These are phyloP conservation scores for Oreochromis grahami DNA, from an alignment of 2,797 vertebrate genomes.

Conservation along the genomic window DNA sequence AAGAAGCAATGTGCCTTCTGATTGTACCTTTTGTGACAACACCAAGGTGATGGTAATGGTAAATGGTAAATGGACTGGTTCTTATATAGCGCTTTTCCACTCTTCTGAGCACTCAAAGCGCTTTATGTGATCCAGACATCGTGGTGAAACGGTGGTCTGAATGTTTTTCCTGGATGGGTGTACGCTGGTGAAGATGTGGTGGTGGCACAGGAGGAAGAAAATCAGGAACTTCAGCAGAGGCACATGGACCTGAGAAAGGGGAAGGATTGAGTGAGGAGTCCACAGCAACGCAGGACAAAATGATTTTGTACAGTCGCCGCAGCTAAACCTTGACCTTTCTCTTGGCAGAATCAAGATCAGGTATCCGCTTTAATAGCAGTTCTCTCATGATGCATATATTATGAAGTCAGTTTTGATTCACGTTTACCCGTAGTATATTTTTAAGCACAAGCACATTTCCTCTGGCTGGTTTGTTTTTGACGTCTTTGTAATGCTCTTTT, in stretches of 20 bases:
- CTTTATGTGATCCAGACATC: not conserved
- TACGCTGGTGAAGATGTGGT: not conserved
- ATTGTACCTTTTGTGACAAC: not conserved
- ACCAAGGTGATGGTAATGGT: too few relatives aligned
- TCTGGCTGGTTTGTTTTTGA: not conserved
- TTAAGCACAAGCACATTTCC: not conserved
- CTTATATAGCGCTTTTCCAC: too few relatives aligned
- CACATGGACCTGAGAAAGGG: not conserved
- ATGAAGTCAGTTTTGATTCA: not conserved
- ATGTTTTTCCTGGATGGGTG: not conserved
- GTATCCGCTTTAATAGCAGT: not conserved
- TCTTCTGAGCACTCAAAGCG: too few relatives aligned
- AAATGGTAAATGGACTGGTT: too few relatives aligned
- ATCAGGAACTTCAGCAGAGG: not conserved
- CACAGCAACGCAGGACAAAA: not conserved
- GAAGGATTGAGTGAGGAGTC: not conserved
- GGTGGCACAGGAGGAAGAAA: not conserved
- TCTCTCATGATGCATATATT: not conserved
- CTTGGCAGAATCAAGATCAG: not conserved
- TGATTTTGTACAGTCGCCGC: not conserved
- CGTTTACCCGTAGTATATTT: not conserved
- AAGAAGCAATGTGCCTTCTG: not conserved
- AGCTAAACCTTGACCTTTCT: not conserved
- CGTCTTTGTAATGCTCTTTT: not conserved
- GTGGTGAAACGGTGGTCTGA: not conserved